Percentiles rank a stretch among this genome's conserved stretches.
Conservation (phyloP, 1,140 invertebrate genomes). For the Diorhabda sublineata region DNA sequence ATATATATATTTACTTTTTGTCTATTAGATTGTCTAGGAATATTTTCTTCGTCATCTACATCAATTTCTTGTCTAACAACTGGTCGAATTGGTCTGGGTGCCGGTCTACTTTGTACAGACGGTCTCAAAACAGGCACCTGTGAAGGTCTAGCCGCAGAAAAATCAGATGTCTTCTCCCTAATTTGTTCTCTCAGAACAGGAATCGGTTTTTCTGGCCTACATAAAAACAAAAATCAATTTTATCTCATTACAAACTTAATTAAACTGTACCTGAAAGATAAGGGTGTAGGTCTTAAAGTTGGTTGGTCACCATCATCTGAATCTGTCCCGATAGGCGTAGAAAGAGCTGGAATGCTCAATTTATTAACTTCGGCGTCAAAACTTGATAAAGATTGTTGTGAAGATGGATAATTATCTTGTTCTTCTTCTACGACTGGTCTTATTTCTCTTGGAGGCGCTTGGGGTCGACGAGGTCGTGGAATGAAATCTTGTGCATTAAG, state of each 20-base stretch:
- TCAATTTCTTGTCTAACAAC: conserved; percentile 26
- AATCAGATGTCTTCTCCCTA: conserved; percentile 22
- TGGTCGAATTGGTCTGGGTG: conserved; percentile 19
- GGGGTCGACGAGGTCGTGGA: conserved; percentile 26
- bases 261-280: conserved; percentile 4
- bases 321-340: conserved; percentile 29
- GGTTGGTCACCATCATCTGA: conserved; percentile 31
- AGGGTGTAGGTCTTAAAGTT: conserved; percentile 7
- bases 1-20: background rate
- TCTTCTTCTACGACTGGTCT: conserved; percentile 43
- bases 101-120: conserved; percentile 20
- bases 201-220: conserved; percentile 53
- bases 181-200: conserved; percentile 32
- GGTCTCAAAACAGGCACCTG: conserved; percentile 20
- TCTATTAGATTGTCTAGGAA: conserved; percentile 13
- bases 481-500: conserved; percentile 10
- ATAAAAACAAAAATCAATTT: conserved; percentile 33
- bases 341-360: conserved; percentile 30
- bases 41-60: conserved; percentile 16
- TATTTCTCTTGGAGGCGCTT: conserved; percentile 27
- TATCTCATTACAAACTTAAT: too few relatives aligned
- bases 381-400: conserved; percentile 17
- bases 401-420: conserved; percentile 25
- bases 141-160: conserved; percentile 6
- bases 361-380: conserved; percentile 41